phyloP scores from a whole-genome alignment of 2,888 invertebrate species.

The Lepeophtheirus nordmannii region DNA sequence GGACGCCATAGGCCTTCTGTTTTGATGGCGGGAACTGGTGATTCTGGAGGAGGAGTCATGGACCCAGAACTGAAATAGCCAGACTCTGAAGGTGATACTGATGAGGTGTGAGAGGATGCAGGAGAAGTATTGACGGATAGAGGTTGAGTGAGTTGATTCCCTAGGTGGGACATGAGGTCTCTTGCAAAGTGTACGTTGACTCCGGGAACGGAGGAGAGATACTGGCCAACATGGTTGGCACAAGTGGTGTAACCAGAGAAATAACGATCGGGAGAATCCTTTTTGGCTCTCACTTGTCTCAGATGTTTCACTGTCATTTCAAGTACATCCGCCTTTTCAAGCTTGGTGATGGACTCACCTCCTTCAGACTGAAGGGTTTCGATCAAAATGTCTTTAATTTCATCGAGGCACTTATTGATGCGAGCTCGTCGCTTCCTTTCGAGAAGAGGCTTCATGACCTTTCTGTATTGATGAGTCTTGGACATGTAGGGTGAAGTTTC shows the following conservation, averaged over 20 bases:
- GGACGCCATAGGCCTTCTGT: neutral
- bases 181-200: conserved; percentile 61
- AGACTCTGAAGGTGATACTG: neutral
- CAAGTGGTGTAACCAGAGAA: conserved; percentile 71
- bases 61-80: neutral
- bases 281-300: conserved; percentile 41
- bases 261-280: conserved; percentile 46
- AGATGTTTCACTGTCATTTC: conserved; percentile 32
- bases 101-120: neutral
- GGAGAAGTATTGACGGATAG: neutral
- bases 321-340: conserved; percentile 32
- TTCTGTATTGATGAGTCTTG: conserved; percentile 24
- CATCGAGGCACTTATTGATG: conserved; percentile 63
- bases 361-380: conserved; percentile 48
- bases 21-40: neutral
- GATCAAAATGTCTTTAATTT: conserved; percentile 63
- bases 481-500: conserved; percentile 19
- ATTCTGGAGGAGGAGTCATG: conserved; percentile 3
- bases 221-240: conserved; percentile 68
- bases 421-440: conserved; percentile 61
- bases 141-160: conserved; percentile 38
- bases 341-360: conserved; percentile 30
- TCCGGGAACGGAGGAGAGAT: conserved; percentile 65
- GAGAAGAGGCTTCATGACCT: conserved; percentile 61
- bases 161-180: conserved; percentile 71